Evolutionary conservation across 2,113 vertebrate species (phyloP).

Genomic region (Archilochus colubris): DNA sequence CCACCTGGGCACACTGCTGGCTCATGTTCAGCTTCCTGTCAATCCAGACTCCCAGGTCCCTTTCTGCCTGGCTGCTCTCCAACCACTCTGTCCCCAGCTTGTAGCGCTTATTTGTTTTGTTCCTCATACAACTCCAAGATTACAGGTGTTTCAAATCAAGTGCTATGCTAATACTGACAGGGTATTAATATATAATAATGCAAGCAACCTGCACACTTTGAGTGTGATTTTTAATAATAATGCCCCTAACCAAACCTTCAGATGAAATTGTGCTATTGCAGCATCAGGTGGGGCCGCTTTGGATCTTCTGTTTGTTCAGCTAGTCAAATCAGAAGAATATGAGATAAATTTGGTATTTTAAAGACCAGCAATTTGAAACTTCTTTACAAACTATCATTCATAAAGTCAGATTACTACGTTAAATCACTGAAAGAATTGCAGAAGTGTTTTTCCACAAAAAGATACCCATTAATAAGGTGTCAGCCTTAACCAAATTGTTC

Average conservation of each 20-base stretch:
- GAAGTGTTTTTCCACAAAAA: not conserved
- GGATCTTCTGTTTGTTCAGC: not conserved
- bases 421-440: not conserved
- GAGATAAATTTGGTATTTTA: not conserved
- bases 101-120: not conserved
- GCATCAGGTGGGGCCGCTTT: not conserved
- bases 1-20: too few species aligned
- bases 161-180: not conserved
- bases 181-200: not conserved
- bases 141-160: not conserved
- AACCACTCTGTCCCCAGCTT: too few species aligned
- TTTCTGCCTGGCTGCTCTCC: too few species aligned
- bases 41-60: too few species aligned
- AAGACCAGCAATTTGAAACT: not conserved
- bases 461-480: not conserved
- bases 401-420: not conserved
- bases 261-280: not conserved
- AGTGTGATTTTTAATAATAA: not conserved
- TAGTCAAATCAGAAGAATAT: not conserved
- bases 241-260: not conserved
- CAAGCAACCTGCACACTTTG: not conserved
- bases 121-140: not conserved
- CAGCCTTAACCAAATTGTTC: not conserved
- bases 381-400: not conserved
- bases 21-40: too few species aligned